Base-by-base conservation (phyloP, 2,888 invertebrate genomes). In the Lepidocyrtinus sp. region DNA sequence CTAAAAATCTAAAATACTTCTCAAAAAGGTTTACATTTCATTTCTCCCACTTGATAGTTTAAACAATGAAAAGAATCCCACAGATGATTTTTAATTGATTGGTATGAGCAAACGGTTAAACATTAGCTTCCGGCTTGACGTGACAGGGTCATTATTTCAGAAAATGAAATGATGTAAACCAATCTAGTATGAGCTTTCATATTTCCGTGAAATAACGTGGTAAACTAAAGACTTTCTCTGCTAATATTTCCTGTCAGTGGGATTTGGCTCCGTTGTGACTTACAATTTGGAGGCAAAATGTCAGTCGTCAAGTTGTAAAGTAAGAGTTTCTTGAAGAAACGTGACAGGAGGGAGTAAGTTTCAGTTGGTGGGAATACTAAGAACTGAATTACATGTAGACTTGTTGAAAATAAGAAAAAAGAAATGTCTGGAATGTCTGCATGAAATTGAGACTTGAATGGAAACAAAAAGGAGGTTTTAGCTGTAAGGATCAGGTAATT, bases 361-460 rank as follows among this genome's bases (percentile, higher is more conserved):
- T 12, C 9, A n/a, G 9, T 55, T 55, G n/a, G n/a, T n/a, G n/a
- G n/a, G n/a, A n/a, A n/a, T n/a, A n/a, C n/a, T n/a, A n/a, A n/a
- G n/a, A n/a, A n/a, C n/a, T n/a, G n/a, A n/a, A n/a, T n/a, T n/a
- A n/a, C n/a, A n/a, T n/a, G n/a, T n/a, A n/a, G n/a, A n/a, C 17
- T 55, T 12, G 9, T n/a, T 55, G 36, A 55, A 2, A 15, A 15
- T 55, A 12, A 55, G 9, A 15, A 15, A 15, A 55, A 55, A 55
- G n/a, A 17, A 55, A 55, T 36, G 36, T 36, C 36, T 36, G 36
- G 36, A 9, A 36, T 36, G 12, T 36, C 17, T 55, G 9, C 55
- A 55, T n/a, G 55, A 55, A 55, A 55, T 36, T 36, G 36, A 12
- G 55, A 55, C 55, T 55, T 12, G 55, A 55, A 55, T 55, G 55